Evolutionary conservation across 2,113 vertebrate species (phyloP), one percentile per base, ranked within the genome.

Genomic region (Rutilus rutilus): DNA sequence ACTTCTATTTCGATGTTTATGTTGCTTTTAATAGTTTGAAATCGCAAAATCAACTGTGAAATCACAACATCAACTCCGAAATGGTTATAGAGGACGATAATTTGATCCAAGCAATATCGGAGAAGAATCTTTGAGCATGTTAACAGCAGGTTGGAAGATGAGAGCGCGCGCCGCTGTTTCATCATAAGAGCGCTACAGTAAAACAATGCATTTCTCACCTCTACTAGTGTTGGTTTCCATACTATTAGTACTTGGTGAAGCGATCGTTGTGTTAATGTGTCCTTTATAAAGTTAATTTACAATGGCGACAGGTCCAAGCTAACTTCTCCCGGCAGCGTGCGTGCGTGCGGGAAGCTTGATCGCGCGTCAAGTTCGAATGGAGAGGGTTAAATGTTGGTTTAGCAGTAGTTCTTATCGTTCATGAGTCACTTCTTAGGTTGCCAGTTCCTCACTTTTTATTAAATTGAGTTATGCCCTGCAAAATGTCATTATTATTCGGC

Each of bases 61-160:
- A 19, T 19, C 30, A 2, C 14, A 33, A 2, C 6, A 7, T 57
- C 52, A 23, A 57, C 54, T 23, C 33, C 3, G 3, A 69, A 69
- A 21, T 21, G 2, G 1, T 36, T 36, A 36, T 30, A 67, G 15
- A 1, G 30, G 15, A 57, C 21, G 7, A 23, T 57, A 23, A 8
- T 23, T 57, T 9, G 19, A 57, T 57, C 2, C 8, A 57, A 57
- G 19, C 0, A 23, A 57, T 9, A 57, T 8, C 2, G 54, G 19
- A 21, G 2, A 57, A 21, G 2, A 57, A 54, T 6, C 52, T 54
- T 7, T 1, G 0, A 21, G 52, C 1, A 0, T 0, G 6, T 0
- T 0, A 21, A 54, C 17, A 6, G 1, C 52, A 21, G 11, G 60
- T 25, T 25, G 60, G 3, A 5, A 62, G n/a, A 62, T 5, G 60